These are phyloP conservation scores for Eristalis tenax DNA, from an alignment of 2,888 invertebrate species.

Conservation along the genomic window DNA sequence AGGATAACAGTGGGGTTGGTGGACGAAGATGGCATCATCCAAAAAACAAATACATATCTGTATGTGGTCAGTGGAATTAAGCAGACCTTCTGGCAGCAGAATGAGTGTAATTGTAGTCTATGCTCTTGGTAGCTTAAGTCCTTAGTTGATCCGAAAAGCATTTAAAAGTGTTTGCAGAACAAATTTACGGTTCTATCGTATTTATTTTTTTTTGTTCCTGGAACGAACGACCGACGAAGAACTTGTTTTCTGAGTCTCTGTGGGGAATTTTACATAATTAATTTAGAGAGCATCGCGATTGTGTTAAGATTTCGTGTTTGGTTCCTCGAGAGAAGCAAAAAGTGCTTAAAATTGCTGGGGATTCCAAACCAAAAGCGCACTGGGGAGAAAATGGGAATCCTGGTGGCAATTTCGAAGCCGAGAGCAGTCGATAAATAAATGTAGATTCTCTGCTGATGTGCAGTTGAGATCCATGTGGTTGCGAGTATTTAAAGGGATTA, in stretches of 20 bases:
- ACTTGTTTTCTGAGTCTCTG: conserved; percentile 61
- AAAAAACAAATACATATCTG: conserved; percentile 7
- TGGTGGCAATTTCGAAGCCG: conserved; percentile 46
- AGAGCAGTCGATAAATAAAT: conserved; percentile 60
- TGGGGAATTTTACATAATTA: conserved; percentile 70
- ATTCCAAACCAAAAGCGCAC: neutral
- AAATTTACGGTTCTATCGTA: conserved; percentile 48
- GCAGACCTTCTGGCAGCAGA: conserved; percentile 33
- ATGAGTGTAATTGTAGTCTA: conserved; percentile 3
- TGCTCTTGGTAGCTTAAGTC: conserved; percentile 68
- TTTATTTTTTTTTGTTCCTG: conserved; percentile 9
- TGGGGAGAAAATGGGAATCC: neutral
- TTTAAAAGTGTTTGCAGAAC: conserved; percentile 64
- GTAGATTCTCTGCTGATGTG: conserved; percentile 61
- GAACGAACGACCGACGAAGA: conserved; percentile 41
- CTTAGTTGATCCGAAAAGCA: conserved; percentile 69
- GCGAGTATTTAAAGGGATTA: conserved; percentile 62
- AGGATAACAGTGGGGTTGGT: conserved; percentile 25
- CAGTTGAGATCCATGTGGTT: conserved; percentile 68
- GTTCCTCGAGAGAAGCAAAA: neutral
- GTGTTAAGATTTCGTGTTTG: conserved; percentile 57
- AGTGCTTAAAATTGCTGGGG: conserved; percentile 8
- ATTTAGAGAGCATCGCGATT: conserved; percentile 70
- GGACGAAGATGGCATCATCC: conserved; percentile 15
- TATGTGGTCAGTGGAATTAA: conserved; percentile 67